Base-by-base conservation (phyloP, 2,113 vertebrate genomes). In the Bubalus kerabau region DNA sequence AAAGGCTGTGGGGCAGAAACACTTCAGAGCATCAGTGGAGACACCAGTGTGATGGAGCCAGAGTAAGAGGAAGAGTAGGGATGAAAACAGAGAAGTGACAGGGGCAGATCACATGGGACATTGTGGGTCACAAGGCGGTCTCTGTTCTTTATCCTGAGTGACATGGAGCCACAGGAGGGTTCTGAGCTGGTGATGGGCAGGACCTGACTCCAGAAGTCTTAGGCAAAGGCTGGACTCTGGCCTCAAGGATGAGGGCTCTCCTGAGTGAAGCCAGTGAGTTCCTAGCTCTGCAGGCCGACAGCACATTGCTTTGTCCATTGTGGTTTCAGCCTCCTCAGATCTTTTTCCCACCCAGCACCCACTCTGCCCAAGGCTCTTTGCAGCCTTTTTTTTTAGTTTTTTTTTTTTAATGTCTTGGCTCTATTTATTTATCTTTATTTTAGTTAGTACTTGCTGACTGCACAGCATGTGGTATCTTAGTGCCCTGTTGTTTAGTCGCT, bases 231-330 rank as follows among this genome's bases (percentile, higher is more conserved):
- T 36, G 56, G 56, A 50, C 50, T 7, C 85, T 13, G 30, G 17
- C 19, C 46, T 28, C 50, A 28, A 46, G 76, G 10, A 7, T 50
- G 14, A 36, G 13, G 85, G 46, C 36, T 48, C 17, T 10, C 17
- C 1, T 0, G 23, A 28, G 32, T 28, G 82, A 9, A 78, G 48
- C 28, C n/a, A 0, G 0, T 3, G 46, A 59, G 76, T 14, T 32
- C 40, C 48, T 28, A 30, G 54, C 11, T 56, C 40, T n/a, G 21
- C 24, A 11, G n/a, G 52, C 32, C 32, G 46, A 57, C 24, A 14
- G 21, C 15, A 0, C 0, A 0, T 23, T 28, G 2, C 0, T 13
- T 16, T 5, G 2, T n/a, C 48, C 28, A 12, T 13, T 7, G 1
- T 0, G 1, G 6, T 5, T 36, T 67, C 6, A 4, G 23, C n/a